A percentile compares a stretch with the other conserved stretches of the same genome.
Conservation (phyloP, 1,140 invertebrate species). For the Lycorma delicatula region DNA sequence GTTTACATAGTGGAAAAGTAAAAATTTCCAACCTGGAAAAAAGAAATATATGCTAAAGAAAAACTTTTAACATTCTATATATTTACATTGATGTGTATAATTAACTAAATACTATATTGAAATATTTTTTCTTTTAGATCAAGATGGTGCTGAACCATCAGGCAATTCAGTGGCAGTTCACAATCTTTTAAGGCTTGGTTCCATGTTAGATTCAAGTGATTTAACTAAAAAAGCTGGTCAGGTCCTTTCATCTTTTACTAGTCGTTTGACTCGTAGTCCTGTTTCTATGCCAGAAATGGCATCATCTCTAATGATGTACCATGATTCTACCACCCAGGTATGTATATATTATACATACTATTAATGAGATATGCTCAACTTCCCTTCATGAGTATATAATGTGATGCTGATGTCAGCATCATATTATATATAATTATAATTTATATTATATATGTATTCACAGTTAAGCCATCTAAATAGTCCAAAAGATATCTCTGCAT, state of each 20-base stretch:
- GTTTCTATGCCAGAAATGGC: constrained; percentile 70
- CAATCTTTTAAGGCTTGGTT: constrained; percentile 68
- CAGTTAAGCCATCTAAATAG: no score
- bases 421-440: no score
- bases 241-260: constrained; percentile 53
- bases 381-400: no score
- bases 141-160: constrained; percentile 88
- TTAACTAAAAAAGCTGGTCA: constrained; percentile 50
- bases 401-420: no score
- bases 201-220: constrained; percentile 51
- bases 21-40: no score
- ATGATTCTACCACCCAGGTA: constrained; percentile 58
- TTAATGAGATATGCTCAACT: no score
- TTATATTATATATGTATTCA: no score
- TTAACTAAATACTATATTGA: not conserved
- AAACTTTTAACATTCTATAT: no score
- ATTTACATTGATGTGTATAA: not conserved
- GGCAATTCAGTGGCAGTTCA: constrained; percentile 81
- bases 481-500: no score
- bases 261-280: constrained; percentile 48
- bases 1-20: no score
- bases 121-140: constrained; percentile 52
- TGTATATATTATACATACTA: no score
- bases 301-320: constrained; percentile 58
- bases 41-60: no score